These are phyloP conservation scores for Trachelus tabidus DNA, from an alignment of 2,888 invertebrate species.

Conservation along the genomic window DNA sequence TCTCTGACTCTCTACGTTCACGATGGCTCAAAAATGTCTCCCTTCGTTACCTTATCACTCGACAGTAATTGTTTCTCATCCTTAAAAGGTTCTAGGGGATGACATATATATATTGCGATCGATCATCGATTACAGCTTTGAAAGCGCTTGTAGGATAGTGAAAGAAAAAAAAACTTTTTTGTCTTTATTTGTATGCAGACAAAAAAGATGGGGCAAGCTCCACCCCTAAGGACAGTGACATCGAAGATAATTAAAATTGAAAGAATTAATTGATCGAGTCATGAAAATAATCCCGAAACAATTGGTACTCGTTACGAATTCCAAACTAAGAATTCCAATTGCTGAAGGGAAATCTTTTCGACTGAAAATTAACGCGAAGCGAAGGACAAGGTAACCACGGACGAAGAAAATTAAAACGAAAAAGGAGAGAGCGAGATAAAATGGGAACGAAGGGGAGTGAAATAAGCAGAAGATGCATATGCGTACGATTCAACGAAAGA, in stretches of 20 bases:
- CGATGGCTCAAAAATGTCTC: neutral
- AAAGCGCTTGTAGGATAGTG: neutral
- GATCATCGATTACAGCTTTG: neutral
- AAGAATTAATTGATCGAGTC: neutral
- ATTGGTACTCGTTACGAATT: neutral
- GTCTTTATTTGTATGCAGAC: neutral
- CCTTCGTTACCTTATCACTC: slow-evolving; percentile 14
- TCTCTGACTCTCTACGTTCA: neutral
- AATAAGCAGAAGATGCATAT: neutral
- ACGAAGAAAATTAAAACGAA: slow-evolving; percentile 10
- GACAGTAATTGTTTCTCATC: slow-evolving; percentile 25
- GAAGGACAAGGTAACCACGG: neutral
- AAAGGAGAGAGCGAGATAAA: neutral
- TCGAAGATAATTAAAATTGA: neutral
- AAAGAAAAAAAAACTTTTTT: neutral
- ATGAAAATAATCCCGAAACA: neutral
- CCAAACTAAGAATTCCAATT: neutral
- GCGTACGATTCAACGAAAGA: neutral
- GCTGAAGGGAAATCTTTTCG: neutral
- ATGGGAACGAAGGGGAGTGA: neutral
- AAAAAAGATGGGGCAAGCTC: neutral
- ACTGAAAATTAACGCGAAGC: neutral
- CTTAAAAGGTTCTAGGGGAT: neutral
- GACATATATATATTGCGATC: neutral
- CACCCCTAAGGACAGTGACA: neutral